A percentile compares a stretch with the other conserved stretches of the same genome.
phyloP scores from a whole-genome alignment of 2,113 vertebrate genomes.

The Macrotis lagotis region DNA sequence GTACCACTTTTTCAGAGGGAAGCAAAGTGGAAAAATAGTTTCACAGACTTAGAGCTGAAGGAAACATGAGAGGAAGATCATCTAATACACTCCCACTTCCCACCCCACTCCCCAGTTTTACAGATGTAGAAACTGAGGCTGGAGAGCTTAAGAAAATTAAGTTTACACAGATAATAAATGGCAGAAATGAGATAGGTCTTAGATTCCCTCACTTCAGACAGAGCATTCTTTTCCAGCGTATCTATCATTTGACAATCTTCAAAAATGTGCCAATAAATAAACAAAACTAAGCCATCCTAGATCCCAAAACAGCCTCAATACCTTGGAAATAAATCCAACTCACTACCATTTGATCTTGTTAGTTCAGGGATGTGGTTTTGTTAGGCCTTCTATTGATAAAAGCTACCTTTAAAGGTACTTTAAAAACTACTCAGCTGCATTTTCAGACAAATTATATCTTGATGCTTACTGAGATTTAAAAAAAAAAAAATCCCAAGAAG shows the following conservation, averaged over 20 bases:
- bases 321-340: not conserved
- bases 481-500: conserved; percentile 39
- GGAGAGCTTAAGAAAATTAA: not conserved
- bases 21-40: not conserved
- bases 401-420: conserved; percentile 57
- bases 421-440: conserved; percentile 33
- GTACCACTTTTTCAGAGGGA: not conserved
- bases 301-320: not conserved
- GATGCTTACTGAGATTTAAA: conserved; percentile 54
- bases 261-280: conserved; percentile 43
- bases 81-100: not conserved
- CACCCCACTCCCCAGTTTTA: not conserved
- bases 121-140: not conserved
- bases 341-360: conserved; percentile 49
- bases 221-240: not conserved
- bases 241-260: conserved; percentile 39
- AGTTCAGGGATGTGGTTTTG: conserved; percentile 28
- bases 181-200: not conserved
- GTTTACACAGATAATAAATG: not conserved
- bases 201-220: not conserved
- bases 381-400: conserved; percentile 48
- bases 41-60: not conserved
- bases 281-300: not conserved
- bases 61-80: not conserved
- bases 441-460: conserved; percentile 33